These are phyloP conservation scores for Clistopyga incitator DNA, from an alignment of 2,888 invertebrate species.

Conservation along the genomic window DNA sequence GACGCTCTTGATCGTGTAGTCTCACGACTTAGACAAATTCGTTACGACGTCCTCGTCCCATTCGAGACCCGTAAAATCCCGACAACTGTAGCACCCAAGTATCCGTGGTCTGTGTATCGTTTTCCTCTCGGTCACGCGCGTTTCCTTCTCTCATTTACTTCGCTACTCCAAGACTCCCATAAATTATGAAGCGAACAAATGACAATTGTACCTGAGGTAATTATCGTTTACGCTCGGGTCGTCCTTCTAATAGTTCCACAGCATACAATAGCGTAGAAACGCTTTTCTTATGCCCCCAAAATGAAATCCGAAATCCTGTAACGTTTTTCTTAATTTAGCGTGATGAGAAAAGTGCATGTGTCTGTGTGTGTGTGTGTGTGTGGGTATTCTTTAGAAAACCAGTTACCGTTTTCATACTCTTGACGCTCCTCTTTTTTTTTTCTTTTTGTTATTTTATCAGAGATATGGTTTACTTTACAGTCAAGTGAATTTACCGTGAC, in stretches of 20 bases:
- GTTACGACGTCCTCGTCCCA: slow-evolving; percentile 70
- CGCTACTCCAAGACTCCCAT: slow-evolving; percentile 30
- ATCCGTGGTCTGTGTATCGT: background rate
- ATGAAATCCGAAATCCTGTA: slow-evolving; percentile 9
- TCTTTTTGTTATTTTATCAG: slow-evolving; percentile 16
- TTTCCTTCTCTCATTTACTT: slow-evolving; percentile 20
- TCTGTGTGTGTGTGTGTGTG: too few relatives aligned
- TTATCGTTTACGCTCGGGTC: slow-evolving; percentile 49
- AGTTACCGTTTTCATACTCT: slow-evolving; percentile 35
- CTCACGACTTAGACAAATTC: slow-evolving; percentile 72
- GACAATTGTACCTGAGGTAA: slow-evolving; percentile 51
- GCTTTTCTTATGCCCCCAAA: background rate
- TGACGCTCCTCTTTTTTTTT: slow-evolving; percentile 15
- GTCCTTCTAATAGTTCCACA: background rate
- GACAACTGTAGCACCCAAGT: slow-evolving; percentile 9
- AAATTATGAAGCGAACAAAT: slow-evolving; percentile 61
- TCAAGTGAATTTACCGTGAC: slow-evolving; percentile 39
- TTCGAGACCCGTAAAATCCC: slow-evolving; percentile 52
- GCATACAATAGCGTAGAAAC: background rate
- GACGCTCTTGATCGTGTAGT: slow-evolving; percentile 41
- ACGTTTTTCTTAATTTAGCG: slow-evolving; percentile 54
- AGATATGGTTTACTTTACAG: slow-evolving; percentile 3
- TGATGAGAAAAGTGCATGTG: slow-evolving; percentile 31
- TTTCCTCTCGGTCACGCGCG: slow-evolving; percentile 4
- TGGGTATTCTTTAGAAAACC: slow-evolving; percentile 10